phyloP scores from a whole-genome alignment of 2,888 invertebrate species.

The Meliscaeva auricollis region DNA sequence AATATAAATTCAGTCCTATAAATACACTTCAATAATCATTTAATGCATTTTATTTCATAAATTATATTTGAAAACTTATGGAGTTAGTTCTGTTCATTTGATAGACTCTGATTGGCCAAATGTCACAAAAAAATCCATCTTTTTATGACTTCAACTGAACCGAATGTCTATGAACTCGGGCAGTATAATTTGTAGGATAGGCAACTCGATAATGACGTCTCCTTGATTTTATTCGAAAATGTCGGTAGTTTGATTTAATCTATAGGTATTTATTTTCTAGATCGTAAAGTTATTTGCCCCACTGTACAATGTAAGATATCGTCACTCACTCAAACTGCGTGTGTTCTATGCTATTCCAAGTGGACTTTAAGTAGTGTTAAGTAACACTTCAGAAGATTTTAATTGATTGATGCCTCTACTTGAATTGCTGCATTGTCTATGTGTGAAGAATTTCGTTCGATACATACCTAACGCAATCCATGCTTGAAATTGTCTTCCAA shows the following conservation, averaged over 20 bases:
- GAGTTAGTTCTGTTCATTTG: too few relatives aligned
- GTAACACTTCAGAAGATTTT: slow-evolving; percentile 53
- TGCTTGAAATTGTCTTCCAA: slow-evolving; percentile 33
- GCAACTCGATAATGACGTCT: too few relatives aligned
- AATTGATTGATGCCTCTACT: slow-evolving; percentile 60
- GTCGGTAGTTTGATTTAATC: neutral
- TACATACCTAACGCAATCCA: slow-evolving; percentile 6
- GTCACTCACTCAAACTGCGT: slow-evolving; percentile 50
- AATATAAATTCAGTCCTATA: too few relatives aligned
- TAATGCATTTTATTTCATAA: too few relatives aligned
- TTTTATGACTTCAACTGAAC: too few relatives aligned
- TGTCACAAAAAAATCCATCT: too few relatives aligned
- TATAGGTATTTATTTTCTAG: neutral
- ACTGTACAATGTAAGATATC: slow-evolving; percentile 18
- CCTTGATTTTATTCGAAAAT: too few relatives aligned
- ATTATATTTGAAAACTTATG: too few relatives aligned
- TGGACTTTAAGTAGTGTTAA: slow-evolving; percentile 61
- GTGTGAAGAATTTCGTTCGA: slow-evolving; percentile 10
- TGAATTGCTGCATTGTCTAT: slow-evolving; percentile 17
- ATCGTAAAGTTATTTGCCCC: neutral
- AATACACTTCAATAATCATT: too few relatives aligned
- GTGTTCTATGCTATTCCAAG: slow-evolving; percentile 30
- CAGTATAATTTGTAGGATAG: too few relatives aligned
- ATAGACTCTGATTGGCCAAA: too few relatives aligned
- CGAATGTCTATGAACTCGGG: too few relatives aligned